phyloP scores from a whole-genome alignment of 2,888 invertebrate species.

The Abscondita cerata region DNA sequence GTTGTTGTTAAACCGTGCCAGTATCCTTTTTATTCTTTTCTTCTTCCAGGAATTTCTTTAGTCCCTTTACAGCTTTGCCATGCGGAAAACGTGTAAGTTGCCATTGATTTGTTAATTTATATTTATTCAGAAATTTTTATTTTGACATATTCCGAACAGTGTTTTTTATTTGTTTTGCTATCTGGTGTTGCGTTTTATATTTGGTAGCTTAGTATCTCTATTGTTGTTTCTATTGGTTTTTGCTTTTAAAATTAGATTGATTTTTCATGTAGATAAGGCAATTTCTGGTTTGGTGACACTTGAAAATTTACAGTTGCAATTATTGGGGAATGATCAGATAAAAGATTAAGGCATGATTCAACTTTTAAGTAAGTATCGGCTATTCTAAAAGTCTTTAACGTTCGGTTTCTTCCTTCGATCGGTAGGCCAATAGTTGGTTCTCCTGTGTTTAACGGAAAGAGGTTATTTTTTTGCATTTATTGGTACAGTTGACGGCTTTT shows the following conservation, averaged over 20 bases:
- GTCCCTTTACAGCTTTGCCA: slow-evolving; percentile 8
- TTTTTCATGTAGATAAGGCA: background rate
- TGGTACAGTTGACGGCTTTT: background rate
- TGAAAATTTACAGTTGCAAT: slow-evolving; percentile 8
- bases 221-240: slow-evolving; percentile 6
- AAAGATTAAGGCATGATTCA: slow-evolving; percentile 30
- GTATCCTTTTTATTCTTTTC: background rate
- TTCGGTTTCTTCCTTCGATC: slow-evolving; percentile 40
- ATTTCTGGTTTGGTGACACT: slow-evolving; percentile 6
- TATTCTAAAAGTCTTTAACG: slow-evolving; percentile 31
- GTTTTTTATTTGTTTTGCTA: background rate
- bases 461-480: slow-evolving; percentile 6
- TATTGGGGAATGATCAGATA: slow-evolving; percentile 22
- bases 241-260: background rate
- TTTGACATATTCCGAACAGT: background rate
- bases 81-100: slow-evolving; percentile 6
- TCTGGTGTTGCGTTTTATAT: slow-evolving; percentile 3
- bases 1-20: slow-evolving; percentile 5
- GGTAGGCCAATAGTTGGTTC: slow-evolving; percentile 44
- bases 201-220: slow-evolving; percentile 1
- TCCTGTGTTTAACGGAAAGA: slow-evolving; percentile 2
- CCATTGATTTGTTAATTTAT: slow-evolving; percentile 12
- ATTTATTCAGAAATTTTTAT: slow-evolving; percentile 1
- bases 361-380: slow-evolving; percentile 7
- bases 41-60: slow-evolving; percentile 12